These are phyloP conservation scores for Carcharodon carcharias DNA, from an alignment of 2,797 vertebrate species.

Conservation along the genomic window DNA sequence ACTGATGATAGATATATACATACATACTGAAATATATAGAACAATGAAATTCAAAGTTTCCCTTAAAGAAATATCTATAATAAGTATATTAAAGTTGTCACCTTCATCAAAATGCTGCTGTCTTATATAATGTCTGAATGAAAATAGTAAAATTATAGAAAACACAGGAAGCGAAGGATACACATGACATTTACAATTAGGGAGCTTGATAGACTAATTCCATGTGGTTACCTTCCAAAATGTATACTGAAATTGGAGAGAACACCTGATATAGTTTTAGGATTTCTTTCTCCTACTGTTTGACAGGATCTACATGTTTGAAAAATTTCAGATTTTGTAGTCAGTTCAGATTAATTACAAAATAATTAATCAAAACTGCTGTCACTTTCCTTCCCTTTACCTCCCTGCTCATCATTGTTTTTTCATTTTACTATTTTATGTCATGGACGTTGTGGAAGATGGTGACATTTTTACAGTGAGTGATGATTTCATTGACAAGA, in stretches of 20 bases:
- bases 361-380: neutral
- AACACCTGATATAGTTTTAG: neutral
- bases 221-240: neutral
- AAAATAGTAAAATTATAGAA: neutral
- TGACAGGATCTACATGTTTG: neutral
- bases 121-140: neutral
- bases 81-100: neutral
- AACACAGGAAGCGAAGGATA: neutral
- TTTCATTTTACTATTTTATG: neutral
- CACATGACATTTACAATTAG: neutral
- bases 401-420: neutral
- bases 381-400: neutral
- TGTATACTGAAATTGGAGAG: neutral
- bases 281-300: no score
- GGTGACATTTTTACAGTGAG: constrained; percentile 2
- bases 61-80: neutral
- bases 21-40: neutral
- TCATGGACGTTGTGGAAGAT: neutral
- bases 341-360: neutral
- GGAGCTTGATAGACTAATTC: neutral
- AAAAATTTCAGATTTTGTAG: neutral
- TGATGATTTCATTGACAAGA: neutral
- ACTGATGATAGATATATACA: no score
- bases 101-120: neutral
- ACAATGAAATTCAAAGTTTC: neutral